phyloP scores from a whole-genome alignment of 1,140 invertebrate species.

The Drosophila ogumai region DNA sequence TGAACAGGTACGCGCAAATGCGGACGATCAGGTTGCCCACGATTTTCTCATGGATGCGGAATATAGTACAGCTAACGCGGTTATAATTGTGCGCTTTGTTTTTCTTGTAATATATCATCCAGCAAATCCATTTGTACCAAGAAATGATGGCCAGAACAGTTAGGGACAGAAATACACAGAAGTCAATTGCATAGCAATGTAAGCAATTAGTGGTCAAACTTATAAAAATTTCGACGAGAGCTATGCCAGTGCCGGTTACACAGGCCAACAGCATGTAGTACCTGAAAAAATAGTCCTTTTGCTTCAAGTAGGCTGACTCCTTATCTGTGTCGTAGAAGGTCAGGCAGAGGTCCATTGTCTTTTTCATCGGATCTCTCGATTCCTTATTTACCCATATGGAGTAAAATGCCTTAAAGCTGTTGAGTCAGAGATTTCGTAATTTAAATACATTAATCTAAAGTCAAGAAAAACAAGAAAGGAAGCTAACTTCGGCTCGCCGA shows the following conservation, averaged over 20 bases:
- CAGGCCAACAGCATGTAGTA: conserved; percentile 62
- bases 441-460: background rate
- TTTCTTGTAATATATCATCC: conserved; percentile 84
- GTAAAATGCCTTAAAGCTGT: background rate
- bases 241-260: conserved; percentile 3
- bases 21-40: conserved; percentile 34
- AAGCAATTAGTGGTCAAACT: accelerated
- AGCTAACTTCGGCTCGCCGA: too few relatives aligned
- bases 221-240: conserved; percentile 9
- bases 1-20: conserved; percentile 39
- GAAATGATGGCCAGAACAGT: conserved; percentile 70
- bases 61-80: conserved; percentile 87
- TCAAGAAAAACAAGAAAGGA: too few relatives aligned
- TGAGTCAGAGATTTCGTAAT: background rate
- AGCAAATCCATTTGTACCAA: conserved; percentile 84
- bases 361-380: background rate
- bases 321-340: conserved; percentile 56
- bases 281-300: conserved; percentile 73
- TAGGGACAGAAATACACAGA: conserved; percentile 34
- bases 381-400: background rate
- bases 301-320: conserved; percentile 61
- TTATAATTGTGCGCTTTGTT: conserved; percentile 85
- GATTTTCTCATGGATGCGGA: conserved; percentile 38
- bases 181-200: background rate
- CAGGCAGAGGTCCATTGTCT: conserved; percentile 41